Base-by-base conservation (phyloP, 2,797 vertebrate genomes). In the Dryobates pubescens region DNA sequence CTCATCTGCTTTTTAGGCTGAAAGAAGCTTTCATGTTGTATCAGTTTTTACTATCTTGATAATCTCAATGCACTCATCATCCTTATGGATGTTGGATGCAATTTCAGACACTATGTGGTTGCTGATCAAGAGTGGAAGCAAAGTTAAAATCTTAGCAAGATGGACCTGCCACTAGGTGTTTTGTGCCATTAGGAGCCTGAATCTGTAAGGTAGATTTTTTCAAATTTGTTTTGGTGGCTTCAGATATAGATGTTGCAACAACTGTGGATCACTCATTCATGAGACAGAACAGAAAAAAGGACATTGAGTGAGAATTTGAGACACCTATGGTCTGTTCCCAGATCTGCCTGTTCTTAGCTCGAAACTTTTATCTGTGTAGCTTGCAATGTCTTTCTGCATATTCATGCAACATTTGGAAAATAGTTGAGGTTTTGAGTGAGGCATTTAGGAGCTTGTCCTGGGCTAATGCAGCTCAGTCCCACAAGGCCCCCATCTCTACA, bases 21-120 rank as follows among this genome's bases (percentile, higher is more conserved):
- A 58, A 70, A 26, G 30, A 41, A 71, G 11, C 5, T 77, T 77
- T 78, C 0, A 1, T 0, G 0, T 13, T 43, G 26, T 8, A 17
- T 26, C 20, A 34, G 8, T 69, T 74, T 74, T 76, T 10, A 16
- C 22, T 58, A 2, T 49, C 17, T 65, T 17, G 22, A 15, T 80
- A 4, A 9, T 75, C 6, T 69, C 43, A 45, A 4, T 5, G 13
- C 58, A 63, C 9, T 51, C n/a, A 19, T 27, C 54, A 63, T 15
- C 0, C 1, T 45, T 34, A 3, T 0, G 3, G 38, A 7, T 10
- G 4, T 16, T 62, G 32, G 14, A 6, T 34, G 12, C 38, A 67
- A 85, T 56, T 81, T 82, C 43, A 63, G 43, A 38, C 1, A 1
- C 7, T 13, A 3, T 20, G 20, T 9, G 7, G n/a, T 23, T 81